A percentile compares a stretch with the other conserved stretches of the same genome.
Evolutionary conservation across 2,113 vertebrate genomes (phyloP).

Genomic region (Lampris incognitus): DNA sequence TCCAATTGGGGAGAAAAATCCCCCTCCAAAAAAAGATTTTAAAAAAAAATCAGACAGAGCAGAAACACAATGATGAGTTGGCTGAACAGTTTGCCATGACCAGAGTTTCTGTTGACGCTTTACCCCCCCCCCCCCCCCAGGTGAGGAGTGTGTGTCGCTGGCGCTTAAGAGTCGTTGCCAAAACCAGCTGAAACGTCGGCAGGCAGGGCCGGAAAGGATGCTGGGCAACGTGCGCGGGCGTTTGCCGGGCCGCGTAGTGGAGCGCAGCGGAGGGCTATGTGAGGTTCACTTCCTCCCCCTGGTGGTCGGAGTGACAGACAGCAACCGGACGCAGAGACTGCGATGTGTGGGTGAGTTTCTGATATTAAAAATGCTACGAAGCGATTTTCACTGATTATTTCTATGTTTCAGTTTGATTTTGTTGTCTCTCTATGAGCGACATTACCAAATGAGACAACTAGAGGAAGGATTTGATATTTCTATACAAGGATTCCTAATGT

Average conservation of each 20-base stretch:
- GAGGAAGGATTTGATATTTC: too few relatives aligned
- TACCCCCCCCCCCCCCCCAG: conserved; percentile 37
- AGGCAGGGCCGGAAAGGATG: conserved; percentile 70
- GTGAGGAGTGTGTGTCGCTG: conserved; percentile 83
- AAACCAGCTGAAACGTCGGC: conserved; percentile 83
- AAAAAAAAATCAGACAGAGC: too few relatives aligned
- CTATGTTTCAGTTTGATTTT: too few relatives aligned
- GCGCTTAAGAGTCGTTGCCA: conserved; percentile 83
- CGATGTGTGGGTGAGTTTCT: conserved; percentile 80
- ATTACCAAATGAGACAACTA: too few relatives aligned
- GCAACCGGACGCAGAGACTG: conserved; percentile 81
- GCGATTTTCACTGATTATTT: too few relatives aligned
- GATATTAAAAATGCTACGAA: too few relatives aligned
- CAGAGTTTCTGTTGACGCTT: not conserved
- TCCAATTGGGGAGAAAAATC: too few relatives aligned
- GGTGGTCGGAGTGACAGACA: conserved; percentile 78
- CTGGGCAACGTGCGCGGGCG: conserved; percentile 51
- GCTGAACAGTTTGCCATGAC: not conserved
- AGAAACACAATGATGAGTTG: too few relatives aligned
- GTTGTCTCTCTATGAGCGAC: too few relatives aligned
- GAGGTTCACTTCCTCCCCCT: conserved; percentile 85
- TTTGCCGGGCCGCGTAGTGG: conserved; percentile 41
- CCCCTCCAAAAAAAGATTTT: too few relatives aligned
- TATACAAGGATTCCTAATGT: too few relatives aligned
- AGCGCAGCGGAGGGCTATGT: conserved; percentile 74